Evolutionary conservation across 2,888 invertebrate genomes (phyloP), one percentile per base, ranked within the genome.

Genomic region (Pheosia tremula): DNA sequence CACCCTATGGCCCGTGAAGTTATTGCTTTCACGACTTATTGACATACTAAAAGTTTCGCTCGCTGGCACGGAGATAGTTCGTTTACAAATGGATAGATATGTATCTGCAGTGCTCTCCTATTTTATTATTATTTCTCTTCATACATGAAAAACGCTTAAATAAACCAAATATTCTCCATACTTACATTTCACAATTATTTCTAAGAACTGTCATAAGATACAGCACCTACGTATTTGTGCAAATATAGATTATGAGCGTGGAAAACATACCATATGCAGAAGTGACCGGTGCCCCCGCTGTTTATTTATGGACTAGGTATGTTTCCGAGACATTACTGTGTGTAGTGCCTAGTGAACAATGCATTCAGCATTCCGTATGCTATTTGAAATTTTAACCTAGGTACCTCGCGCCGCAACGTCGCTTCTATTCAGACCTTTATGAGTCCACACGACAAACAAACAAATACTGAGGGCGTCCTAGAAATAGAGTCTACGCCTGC

Each of bases 21-120:
- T 85, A 88, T 85, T 82, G 85, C 86, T 78, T 81, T 78, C 80
- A 80, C 80, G 85, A 85, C 81, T 86, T 87, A 86, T 84, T 83
- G 83, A 81, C 80, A 80, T 53, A 77, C 72, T 74, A 73, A 79
- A 81, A 82, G 74, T 80, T 81, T 79, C 66, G 73, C 66, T 66
- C 71, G 69, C 68, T 71, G 68, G 63, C 56, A 68, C 67, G 72
- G 65, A 47, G 24, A 50, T 50, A 63, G 64, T 74, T 72, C 72
- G 68, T 69, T 68, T 67, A 73, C 50, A 73, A 70, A 74, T 72
- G 64, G 67, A 71, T 74, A 67, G 68, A 60, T 56, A 61, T 71
- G 72, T 71, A 24, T 70, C 65, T 67, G 61, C 68, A 61, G 55
- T 64, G 55, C 56, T 64, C 62, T 43, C 9, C 1, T 43, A 43